Base-by-base conservation (phyloP, 2,113 vertebrate genomes). In the Pampusana beccarii region DNA sequence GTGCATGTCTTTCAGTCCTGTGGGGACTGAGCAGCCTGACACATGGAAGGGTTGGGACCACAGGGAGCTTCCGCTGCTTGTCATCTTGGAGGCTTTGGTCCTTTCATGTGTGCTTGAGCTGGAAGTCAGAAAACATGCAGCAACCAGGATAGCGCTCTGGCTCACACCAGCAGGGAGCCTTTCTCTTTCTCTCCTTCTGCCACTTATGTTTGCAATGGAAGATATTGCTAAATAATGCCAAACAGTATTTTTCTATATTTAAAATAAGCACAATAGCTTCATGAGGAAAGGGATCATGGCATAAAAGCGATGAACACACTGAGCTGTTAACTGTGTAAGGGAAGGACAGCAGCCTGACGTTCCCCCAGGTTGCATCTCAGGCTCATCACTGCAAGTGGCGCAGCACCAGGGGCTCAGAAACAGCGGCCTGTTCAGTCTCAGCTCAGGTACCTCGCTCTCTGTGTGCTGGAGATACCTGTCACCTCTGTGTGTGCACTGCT, bases 341-440 rank as follows among this genome's bases (percentile, higher is more conserved):
- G 50, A 46, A 48, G 40, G 46, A 66, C 8, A 3, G 8, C 2
- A 44, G 34, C 40, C 1, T 1, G 34, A 6, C 33, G 4, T 69
- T 62, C 31, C 7, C 3, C 38, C 25, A 5, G 0, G 0, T 21
- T n/a, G 54, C 40, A 38, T 77, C 24, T 15, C 25, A 23, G 44
- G 14, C 23, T 61, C 36, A 28, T 81, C 34, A 4, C 31, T 58
- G 42, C 46, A 36, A 9, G 51, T 33, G 62, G 15, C 34, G 21
- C 24, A 31, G 66, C 36, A 31, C 18, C 20, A 24, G 21, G 4
- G 21, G n/a, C 67, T 53, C 44, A 33, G n/a, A 42, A 58, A 33
- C 13, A 8, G 29, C 17, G 16, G 4, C 40, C 42, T 16, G 19
- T 28, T 33, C 64, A 9, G 29, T 42, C 40, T 44, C 40, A 34